These are phyloP conservation scores for Congeria kusceri DNA, from an alignment of 2,888 invertebrate genomes.

Conservation along the genomic window DNA sequence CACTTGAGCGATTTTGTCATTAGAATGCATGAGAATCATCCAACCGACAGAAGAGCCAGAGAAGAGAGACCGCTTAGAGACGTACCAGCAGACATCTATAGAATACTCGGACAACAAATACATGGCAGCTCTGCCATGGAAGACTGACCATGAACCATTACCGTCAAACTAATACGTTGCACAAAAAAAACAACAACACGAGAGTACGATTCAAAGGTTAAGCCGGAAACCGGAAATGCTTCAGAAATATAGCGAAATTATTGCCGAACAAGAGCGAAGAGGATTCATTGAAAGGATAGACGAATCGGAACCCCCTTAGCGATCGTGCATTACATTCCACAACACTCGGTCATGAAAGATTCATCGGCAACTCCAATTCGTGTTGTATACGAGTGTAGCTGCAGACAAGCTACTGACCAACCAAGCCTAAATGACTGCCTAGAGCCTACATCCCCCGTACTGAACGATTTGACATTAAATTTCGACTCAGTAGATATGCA, in stretches of 20 bases:
- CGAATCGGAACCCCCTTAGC: background rate
- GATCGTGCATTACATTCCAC: conserved; percentile 9
- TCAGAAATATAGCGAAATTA: conserved; percentile 23
- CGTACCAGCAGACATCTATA: background rate
- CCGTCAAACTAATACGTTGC: conserved; percentile 18
- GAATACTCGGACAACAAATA: conserved; percentile 8
- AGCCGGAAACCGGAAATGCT: conserved; percentile 20
- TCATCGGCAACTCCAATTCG: conserved; percentile 12
- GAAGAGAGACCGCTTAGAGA: background rate
- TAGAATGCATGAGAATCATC: conserved; percentile 33
- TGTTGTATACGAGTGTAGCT: conserved; percentile 30
- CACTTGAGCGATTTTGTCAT: conserved; percentile 25
- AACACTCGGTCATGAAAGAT: conserved; percentile 12
- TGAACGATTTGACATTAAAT: too few relatives aligned
- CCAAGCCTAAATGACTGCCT: too few relatives aligned
- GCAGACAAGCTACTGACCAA: background rate
- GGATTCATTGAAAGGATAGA: conserved; percentile 17
- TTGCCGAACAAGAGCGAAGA: conserved; percentile 14
- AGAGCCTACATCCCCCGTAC: too few relatives aligned
- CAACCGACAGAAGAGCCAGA: background rate
- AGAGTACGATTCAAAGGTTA: conserved; percentile 20
- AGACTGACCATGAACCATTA: conserved; percentile 18
- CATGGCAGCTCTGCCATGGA: conserved; percentile 32
- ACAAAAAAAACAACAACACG: background rate
- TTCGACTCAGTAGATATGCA: too few relatives aligned